Evolutionary conservation across 2,797 vertebrate genomes (phyloP).

Genomic region (Morelia viridis): DNA sequence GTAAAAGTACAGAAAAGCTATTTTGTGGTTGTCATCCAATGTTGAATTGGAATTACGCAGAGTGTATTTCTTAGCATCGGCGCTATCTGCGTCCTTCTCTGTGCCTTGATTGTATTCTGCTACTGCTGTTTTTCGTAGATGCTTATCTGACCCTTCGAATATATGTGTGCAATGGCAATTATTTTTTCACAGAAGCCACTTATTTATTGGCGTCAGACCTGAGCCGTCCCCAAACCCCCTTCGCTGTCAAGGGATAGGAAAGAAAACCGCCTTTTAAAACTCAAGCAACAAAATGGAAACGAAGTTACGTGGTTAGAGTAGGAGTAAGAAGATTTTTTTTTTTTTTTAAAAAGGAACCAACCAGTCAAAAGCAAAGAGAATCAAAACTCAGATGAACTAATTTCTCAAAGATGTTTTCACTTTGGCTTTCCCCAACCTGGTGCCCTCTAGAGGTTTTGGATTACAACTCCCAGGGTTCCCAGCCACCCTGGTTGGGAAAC

Average conservation of each 20-base stretch:
- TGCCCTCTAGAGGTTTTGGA: too few species aligned
- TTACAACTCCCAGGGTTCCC: too few species aligned
- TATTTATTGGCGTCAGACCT: not conserved
- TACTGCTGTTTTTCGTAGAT: not conserved
- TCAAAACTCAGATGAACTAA: not conserved
- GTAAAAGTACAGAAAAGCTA: too few species aligned
- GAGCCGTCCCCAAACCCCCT: not conserved
- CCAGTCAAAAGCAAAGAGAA: not conserved
- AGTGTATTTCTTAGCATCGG: not conserved
- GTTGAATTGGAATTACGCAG: not conserved
- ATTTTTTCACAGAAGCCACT: not conserved
- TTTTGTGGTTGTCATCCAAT: too few species aligned
- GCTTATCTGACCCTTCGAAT: not conserved
- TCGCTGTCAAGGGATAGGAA: not conserved
- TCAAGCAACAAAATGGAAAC: not conserved
- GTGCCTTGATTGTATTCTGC: not conserved
- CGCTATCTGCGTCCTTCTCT: not conserved
- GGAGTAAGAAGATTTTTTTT: not conserved
- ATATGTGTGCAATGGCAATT: not conserved
- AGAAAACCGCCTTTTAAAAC: not conserved
- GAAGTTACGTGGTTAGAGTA: not conserved
- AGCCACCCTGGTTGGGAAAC: too few species aligned
- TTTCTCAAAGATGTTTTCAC: too few species aligned
- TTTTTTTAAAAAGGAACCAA: too few species aligned
- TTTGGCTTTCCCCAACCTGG: too few species aligned